Evolutionary conservation across 2,888 invertebrate species (phyloP), one percentile per base, ranked within the genome.

Genomic region (Seira sanloemensis): DNA sequence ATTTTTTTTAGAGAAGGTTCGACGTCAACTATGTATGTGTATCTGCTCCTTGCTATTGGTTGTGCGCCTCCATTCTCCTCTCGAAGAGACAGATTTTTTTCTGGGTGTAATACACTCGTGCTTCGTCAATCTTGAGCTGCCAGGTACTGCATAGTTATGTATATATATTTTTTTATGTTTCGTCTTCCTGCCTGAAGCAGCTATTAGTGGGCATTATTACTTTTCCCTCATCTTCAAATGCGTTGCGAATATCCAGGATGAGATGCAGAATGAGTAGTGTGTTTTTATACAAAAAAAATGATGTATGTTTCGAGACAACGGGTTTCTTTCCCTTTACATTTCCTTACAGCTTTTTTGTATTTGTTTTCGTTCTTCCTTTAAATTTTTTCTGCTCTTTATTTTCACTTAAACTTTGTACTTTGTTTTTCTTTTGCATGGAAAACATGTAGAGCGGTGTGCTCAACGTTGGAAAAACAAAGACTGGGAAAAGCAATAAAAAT

Each of bases 351-450:
- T 37, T 12, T 37, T 37, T 37, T 37, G 5, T 37, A 37, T 37
- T 37, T 37, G 12, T 37, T 37, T 37, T 37, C 5, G 4, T 37
- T 37, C 37, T 37, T 37, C 16, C 50, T 2, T n/a, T n/a, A 18
- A 50, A 50, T 50, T 50, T 16, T 50, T 37, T 4, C 50, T n/a
- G n/a, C n/a, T n/a, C n/a, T n/a, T n/a, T 50, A 50, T 50, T 12
- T 50, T 50, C 50, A 50, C 50, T 50, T 50, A 50, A 50, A 50
- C 50, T 50, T 50, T 50, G 50, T 50, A 50, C 50, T 50, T 50
- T 50, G 50, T 50, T 50, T 12, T 50, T 16, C 50, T 50, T n/a
- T n/a, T n/a, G n/a, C n/a, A 18, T 50, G 50, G 50, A 50, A 50
- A 50, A n/a, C n/a, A n/a, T n/a, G n/a, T n/a, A n/a, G n/a, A n/a